A percentile compares a stretch with the other conserved stretches of the same genome.
These are phyloP conservation scores for Melieria omissa DNA, from an alignment of 2,888 invertebrate species.

Conservation along the genomic window DNA sequence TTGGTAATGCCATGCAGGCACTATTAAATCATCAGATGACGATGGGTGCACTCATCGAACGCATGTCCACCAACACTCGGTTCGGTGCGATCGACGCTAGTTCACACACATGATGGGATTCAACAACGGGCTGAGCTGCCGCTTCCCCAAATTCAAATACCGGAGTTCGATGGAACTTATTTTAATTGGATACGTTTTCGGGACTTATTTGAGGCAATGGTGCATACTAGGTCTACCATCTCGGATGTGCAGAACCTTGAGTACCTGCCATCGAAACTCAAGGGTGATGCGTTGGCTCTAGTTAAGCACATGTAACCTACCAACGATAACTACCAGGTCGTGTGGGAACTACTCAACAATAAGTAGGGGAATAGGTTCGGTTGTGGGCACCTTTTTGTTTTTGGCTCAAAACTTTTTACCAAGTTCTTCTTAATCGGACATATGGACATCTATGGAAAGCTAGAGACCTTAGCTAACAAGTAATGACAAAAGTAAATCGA, in stretches of 20 bases:
- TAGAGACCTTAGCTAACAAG: no score
- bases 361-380: no score
- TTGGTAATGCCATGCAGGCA: constrained; percentile 23
- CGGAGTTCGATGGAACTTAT: constrained; percentile 32
- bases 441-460: no score
- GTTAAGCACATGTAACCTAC: constrained; percentile 39
- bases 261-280: constrained; percentile 35
- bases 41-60: constrained; percentile 21
- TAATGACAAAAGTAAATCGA: no score
- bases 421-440: no score
- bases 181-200: constrained; percentile 35
- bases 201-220: constrained; percentile 34
- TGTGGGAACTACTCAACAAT: constrained; percentile 37
- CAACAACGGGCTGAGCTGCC: no score
- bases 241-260: constrained; percentile 39
- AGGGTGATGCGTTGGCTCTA: constrained; percentile 36
- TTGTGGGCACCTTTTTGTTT: no score
- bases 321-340: constrained; percentile 37
- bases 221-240: constrained; percentile 25
- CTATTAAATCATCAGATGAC: constrained; percentile 21
- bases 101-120: no score
- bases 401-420: no score
- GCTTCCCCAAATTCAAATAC: constrained; percentile 32
- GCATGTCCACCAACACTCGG: constrained; percentile 4
- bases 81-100: not conserved